phyloP scores from a whole-genome alignment of 2,113 vertebrate genomes.

The Pongo pygmaeus region DNA sequence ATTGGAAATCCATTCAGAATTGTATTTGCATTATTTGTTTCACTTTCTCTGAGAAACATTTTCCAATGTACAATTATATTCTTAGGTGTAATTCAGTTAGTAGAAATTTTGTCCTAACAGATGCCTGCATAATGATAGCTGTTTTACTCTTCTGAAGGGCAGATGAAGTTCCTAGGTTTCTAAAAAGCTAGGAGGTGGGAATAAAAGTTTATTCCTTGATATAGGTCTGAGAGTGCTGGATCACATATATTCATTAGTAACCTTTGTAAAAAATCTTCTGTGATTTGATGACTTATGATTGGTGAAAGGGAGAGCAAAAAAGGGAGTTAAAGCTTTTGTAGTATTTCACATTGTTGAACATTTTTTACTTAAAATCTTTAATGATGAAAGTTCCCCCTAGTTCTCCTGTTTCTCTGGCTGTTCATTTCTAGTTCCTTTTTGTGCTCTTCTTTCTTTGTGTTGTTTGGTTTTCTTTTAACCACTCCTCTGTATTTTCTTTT shows the following conservation, averaged over 20 bases:
- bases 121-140: neutral
- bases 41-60: neutral
- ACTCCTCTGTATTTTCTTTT: neutral
- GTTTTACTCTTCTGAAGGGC: neutral
- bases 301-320: neutral
- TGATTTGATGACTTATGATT: neutral
- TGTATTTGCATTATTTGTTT: neutral
- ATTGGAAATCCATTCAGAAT: neutral
- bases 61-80: neutral
- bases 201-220: neutral
- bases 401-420: neutral
- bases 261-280: neutral
- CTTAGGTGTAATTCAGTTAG: neutral
- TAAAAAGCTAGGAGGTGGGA: neutral
- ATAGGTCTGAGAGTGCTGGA: neutral
- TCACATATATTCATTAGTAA: neutral
- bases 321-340: neutral
- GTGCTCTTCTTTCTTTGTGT: neutral
- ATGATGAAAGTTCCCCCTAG: neutral
- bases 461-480: neutral
- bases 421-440: neutral
- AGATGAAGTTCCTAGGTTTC: neutral
- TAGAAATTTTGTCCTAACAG: neutral
- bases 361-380: neutral
- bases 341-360: neutral